A percentile compares a stretch with the other conserved stretches of the same genome.
Evolutionary conservation across 2,113 vertebrate species (phyloP).

Genomic region (Nesogale talazaci): DNA sequence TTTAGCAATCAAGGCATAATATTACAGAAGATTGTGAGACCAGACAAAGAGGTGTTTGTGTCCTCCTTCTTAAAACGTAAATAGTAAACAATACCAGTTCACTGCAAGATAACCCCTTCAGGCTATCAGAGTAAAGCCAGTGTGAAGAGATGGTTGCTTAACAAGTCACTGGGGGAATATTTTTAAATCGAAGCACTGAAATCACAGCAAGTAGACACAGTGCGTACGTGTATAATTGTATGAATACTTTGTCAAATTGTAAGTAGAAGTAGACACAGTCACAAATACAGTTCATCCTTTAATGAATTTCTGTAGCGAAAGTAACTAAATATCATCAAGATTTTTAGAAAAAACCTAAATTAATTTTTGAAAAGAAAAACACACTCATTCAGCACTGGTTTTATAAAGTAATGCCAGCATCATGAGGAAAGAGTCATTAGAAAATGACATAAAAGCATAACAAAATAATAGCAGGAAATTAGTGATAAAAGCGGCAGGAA

Average conservation of each 20-base stretch:
- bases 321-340: slow-evolving; percentile 42
- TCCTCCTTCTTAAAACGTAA: slow-evolving; percentile 42
- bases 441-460: slow-evolving; percentile 80
- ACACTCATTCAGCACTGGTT: slow-evolving; percentile 33
- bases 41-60: neutral
- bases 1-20: slow-evolving; percentile 44
- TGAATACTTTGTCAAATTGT: slow-evolving; percentile 57
- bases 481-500: slow-evolving; percentile 83
- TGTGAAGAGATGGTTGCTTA: slow-evolving; percentile 55
- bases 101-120: slow-evolving; percentile 53
- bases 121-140: slow-evolving; percentile 49
- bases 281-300: slow-evolving; percentile 22
- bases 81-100: neutral
- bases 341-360: neutral
- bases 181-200: slow-evolving; percentile 16
- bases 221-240: neutral
- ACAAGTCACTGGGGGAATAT: slow-evolving; percentile 39
- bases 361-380: slow-evolving; percentile 24
- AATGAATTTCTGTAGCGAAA: slow-evolving; percentile 42
- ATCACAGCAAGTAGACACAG: slow-evolving; percentile 30
- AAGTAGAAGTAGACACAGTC: neutral
- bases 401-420: slow-evolving; percentile 62
- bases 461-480: slow-evolving; percentile 78
- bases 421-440: slow-evolving; percentile 71
- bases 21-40: neutral